Conservation (phyloP, 92 coral and sea anemone species). For the Palythoa heliodiscus region DNA sequence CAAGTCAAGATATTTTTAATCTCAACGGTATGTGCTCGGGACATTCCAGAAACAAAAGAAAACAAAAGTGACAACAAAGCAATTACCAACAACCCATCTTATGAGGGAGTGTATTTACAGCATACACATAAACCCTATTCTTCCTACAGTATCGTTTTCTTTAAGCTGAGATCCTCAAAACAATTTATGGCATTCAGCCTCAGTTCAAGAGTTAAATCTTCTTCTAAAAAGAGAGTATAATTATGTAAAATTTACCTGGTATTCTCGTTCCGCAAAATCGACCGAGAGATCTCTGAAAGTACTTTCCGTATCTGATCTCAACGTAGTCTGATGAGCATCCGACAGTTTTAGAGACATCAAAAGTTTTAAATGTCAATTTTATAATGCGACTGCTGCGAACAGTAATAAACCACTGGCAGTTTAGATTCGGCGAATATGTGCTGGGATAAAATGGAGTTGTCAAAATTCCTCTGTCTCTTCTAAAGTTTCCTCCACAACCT, state of each 20-base stretch:
- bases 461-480: constrained; percentile 62
- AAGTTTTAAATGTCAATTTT: constrained; percentile 62
- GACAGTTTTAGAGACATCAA: constrained; percentile 59
- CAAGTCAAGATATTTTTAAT: too few species aligned
- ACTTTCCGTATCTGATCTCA: constrained; percentile 63
- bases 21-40: too few species aligned
- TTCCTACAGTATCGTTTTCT: too few species aligned
- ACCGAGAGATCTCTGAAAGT: constrained; percentile 69
- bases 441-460: constrained; percentile 75
- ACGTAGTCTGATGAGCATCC: constrained; percentile 77
- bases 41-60: too few species aligned
- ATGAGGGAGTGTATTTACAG: too few species aligned
- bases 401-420: constrained; percentile 82
- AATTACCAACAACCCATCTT: too few species aligned
- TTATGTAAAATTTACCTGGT: constrained; percentile 62
- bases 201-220: background rate
- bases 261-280: constrained; percentile 71
- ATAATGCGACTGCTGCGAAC: constrained; percentile 63
- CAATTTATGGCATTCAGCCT: too few species aligned
- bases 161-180: too few species aligned
- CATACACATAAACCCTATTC: too few species aligned
- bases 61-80: too few species aligned
- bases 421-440: constrained; percentile 53
- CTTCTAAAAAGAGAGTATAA: background rate
- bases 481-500: constrained; percentile 72